Evolutionary conservation across 1,140 invertebrate genomes (phyloP).

Genomic region (Helicoverpa zea): DNA sequence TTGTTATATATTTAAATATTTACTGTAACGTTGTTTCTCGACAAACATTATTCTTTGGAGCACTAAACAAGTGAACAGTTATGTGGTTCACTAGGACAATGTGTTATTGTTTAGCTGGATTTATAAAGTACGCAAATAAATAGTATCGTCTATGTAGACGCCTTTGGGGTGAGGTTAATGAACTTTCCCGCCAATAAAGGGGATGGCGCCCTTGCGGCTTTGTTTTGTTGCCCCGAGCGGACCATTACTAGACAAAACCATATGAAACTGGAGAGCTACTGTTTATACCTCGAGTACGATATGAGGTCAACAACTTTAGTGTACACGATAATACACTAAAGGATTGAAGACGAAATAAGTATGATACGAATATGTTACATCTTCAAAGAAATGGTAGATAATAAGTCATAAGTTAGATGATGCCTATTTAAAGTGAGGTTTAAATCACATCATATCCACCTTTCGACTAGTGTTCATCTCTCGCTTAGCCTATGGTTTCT

Average conservation of each 20-base stretch:
- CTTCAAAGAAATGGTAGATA: no score
- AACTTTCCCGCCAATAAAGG: neutral
- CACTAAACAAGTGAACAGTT: neutral
- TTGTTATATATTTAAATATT: conserved; percentile 20
- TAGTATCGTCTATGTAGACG: neutral
- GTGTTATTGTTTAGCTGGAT: neutral
- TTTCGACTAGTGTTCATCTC: neutral
- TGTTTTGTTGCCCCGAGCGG: neutral
- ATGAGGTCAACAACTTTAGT: no score
- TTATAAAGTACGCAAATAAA: neutral
- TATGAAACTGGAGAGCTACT: neutral
- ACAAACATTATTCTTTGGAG: neutral
- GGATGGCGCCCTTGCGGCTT: conserved; percentile 6
- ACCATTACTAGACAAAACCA: neutral
- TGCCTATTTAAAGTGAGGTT: no score
- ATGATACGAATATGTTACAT: no score
- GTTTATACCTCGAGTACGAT: neutral
- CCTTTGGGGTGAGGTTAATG: neutral
- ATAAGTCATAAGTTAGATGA: no score
- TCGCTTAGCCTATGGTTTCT: neutral
- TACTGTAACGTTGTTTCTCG: neutral
- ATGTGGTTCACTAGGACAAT: conserved; percentile 5
- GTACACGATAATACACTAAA: no score
- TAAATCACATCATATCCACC: neutral
- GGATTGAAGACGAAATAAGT: no score